phyloP scores from a whole-genome alignment of 2,797 vertebrate species.

The Todus mexicanus region DNA sequence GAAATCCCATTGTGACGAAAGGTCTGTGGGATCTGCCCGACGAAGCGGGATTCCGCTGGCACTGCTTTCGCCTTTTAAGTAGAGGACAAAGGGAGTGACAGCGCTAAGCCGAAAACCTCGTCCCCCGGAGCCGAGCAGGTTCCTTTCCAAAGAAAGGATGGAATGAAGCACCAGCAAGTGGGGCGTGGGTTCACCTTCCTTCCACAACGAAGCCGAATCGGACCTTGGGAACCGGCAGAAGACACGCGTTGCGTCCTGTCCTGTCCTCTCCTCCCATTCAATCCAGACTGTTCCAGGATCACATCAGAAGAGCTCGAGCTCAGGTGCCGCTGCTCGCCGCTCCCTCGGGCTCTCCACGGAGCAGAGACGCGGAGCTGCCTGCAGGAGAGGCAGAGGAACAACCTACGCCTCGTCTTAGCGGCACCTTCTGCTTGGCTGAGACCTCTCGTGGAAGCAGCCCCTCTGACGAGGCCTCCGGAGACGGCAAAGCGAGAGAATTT shows the following conservation, averaged over 20 bases:
- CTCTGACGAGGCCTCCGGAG: not conserved
- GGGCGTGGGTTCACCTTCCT: not conserved
- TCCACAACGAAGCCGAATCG: not conserved
- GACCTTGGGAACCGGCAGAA: not conserved
- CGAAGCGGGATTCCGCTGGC: not conserved
- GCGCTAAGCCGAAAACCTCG: not conserved
- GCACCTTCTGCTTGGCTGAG: not conserved
- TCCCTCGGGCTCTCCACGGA: not conserved
- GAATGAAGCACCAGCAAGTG: not conserved
- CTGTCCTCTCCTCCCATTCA: not conserved
- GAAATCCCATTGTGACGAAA: not conserved
- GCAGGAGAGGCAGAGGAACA: not conserved
- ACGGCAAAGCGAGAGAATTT: too few species aligned
- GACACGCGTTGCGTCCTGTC: too few species aligned
- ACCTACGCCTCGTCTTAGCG: not conserved
- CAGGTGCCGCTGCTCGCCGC: fast-evolving
- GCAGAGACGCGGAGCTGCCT: not conserved
- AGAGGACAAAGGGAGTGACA: not conserved
- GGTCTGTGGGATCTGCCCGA: not conserved
- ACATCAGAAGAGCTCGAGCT: not conserved
- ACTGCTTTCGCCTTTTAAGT: not conserved
- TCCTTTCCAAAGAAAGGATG: not conserved
- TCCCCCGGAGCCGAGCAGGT: not conserved
- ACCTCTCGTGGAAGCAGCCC: not conserved
- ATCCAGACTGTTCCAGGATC: not conserved